Evolutionary conservation across 2,797 vertebrate species (phyloP), one percentile per base, ranked within the genome.

Genomic region (Gadopsis marmoratus): DNA sequence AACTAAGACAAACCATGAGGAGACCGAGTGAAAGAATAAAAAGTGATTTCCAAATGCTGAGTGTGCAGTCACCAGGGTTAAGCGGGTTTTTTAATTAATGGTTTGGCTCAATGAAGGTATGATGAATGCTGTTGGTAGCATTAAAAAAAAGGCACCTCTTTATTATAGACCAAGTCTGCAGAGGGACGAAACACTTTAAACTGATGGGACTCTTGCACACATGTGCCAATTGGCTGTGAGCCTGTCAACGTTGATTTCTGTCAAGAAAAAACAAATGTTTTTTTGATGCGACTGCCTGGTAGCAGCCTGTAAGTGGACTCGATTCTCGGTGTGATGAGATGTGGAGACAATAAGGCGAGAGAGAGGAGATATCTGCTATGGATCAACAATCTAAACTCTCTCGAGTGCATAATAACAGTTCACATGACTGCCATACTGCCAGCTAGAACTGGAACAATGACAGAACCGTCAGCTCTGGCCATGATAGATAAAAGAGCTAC

Each of bases 121-220:
- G 78, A 50, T 17, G 50, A 63, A 69, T 68, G 74, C 63, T 82
- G 33, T 81, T 74, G 71, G 79, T 73, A 55, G 79, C 77, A 85
- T 90, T 80, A 84, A 91, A 90, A 82, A 74, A 90, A 95, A 95
- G 93, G 94, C 94, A 95, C 92, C 94, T 93, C 92, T 91, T 92
- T 67, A 71, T 82, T 81, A 79, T 74, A 79, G 71, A 84, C 84
- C 53, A 47, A 68, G 81, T 84, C 83, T 84, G 83, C 60, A 87
- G 79, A 82, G 80, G 82, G 77, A 91, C 81, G 62, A 54, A 83
- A 82, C 63, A 45, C 79, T 61, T 87, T 39, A 43, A 78, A 71
- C 39, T 55, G 54, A 63, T 17, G 53, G 79, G 70, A 80, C 61
- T 83, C 17, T 7, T 70, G 47, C 55, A 62, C 21, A 55, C 43